Base-by-base conservation (phyloP, 2,888 invertebrate genomes). In the Gibbula magus region DNA sequence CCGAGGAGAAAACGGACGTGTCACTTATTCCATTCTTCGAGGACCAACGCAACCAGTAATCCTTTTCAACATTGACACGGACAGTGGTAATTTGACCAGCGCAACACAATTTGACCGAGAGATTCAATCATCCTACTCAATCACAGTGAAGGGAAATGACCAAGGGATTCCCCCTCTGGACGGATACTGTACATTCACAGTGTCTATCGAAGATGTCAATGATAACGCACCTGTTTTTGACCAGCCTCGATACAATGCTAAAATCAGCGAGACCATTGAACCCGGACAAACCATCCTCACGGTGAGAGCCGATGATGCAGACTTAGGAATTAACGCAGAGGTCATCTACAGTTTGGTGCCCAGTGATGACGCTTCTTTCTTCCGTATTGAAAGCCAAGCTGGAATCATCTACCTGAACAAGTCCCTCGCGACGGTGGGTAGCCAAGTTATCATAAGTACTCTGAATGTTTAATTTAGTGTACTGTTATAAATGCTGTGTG, bases 131-230 rank as follows among this genome's bases (percentile, higher is more conserved):
- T 88, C 86, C 25, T 88, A 87, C 66, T 86, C 90, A 1, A 86
- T 92, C 8, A 99, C 98, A 0, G 97, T 99, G 0, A 98, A 99
- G 94, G 99, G 99, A 5, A 98, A 98, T 0, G 99, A 99, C 95
- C 97, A 98, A 92, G 99, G 99, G n/a, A 97, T 97, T 92, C 98
- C 99, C 0, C 97, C 98, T 0, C 93, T 99, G 86, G 99, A 99
- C 93, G 98, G 99, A 35, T 98, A 99, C 86, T 99, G 99, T 93
- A 99, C 99, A 8, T 99, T 99, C 93, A 88, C 89, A 78, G 88
- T 92, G 0, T 84, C 83, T 18, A 88, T 92, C 25, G 81, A 83
- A 5, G 92, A 92, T 78, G 83, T 89, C 32, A 92, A 92, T 82
- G 89, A 92, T 82, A 89, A 92, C 20, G 74, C 83, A 5, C 92